These are phyloP conservation scores for Coelinius sp. DNA, from an alignment of 2,888 invertebrate genomes.

Conservation along the genomic window DNA sequence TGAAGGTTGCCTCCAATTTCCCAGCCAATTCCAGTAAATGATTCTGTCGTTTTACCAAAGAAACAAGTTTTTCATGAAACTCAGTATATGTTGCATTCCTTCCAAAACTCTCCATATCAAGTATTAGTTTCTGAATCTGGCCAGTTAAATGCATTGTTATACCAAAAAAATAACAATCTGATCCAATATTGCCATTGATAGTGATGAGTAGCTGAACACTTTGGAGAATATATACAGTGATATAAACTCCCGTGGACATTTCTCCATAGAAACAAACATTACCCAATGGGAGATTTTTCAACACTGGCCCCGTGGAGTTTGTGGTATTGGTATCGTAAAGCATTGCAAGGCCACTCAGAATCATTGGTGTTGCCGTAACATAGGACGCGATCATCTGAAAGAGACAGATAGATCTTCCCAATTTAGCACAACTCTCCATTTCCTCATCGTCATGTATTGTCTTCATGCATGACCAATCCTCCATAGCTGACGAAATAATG, in stretches of 20 bases:
- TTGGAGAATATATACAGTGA: slow-evolving; percentile 37
- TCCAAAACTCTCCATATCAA: slow-evolving; percentile 29
- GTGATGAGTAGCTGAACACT: slow-evolving; percentile 30
- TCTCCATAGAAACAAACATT: slow-evolving; percentile 33
- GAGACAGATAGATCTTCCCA: slow-evolving; percentile 31
- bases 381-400: slow-evolving; percentile 5
- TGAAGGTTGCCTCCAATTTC: slow-evolving; percentile 43
- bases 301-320: not conserved
- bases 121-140: slow-evolving; percentile 32
- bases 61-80: not conserved
- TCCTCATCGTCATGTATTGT: not conserved
- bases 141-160: slow-evolving; percentile 40
- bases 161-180: slow-evolving; percentile 40
- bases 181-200: slow-evolving; percentile 33
- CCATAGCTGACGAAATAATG: slow-evolving; percentile 31
- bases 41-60: slow-evolving; percentile 34
- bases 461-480: slow-evolving; percentile 30
- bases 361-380: slow-evolving; percentile 13
- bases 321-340: not conserved
- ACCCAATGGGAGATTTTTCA: slow-evolving; percentile 36
- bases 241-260: slow-evolving; percentile 19
- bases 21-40: slow-evolving; percentile 34
- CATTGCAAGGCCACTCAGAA: not conserved
- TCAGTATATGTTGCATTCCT: not conserved
- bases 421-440: slow-evolving; percentile 35